Evolutionary conservation across 1,140 invertebrate species (phyloP).

Genomic region (Bombus confusus): DNA sequence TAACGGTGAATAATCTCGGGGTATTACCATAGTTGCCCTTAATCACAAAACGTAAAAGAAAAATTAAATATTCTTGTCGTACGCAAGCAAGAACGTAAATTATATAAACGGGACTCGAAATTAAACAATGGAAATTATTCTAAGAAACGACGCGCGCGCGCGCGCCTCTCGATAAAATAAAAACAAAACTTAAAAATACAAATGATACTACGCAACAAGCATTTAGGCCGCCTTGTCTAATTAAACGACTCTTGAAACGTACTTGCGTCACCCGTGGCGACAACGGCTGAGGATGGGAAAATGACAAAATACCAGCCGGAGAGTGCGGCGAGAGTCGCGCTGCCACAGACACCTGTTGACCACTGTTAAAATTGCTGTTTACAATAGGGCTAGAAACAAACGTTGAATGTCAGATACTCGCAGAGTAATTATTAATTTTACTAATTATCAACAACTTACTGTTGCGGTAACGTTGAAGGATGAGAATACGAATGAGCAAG

Average conservation of each 20-base stretch:
- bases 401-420: not conserved
- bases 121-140: not conserved
- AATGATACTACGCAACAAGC: constrained; percentile 39
- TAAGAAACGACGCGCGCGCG: not conserved
- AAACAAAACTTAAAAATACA: constrained; percentile 46
- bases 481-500: constrained; percentile 81
- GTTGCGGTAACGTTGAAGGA: constrained; percentile 80
- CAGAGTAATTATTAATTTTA: not conserved
- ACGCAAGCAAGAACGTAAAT: not conserved
- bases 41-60: constrained; percentile 49
- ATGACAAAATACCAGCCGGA: constrained; percentile 77
- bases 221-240: constrained; percentile 46
- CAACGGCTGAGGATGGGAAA: constrained; percentile 80
- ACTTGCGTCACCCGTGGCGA: constrained; percentile 81
- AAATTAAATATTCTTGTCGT: constrained; percentile 22
- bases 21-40: constrained; percentile 79
- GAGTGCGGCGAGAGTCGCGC: constrained; percentile 80
- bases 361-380: constrained; percentile 80
- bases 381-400: constrained; percentile 71
- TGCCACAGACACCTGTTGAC: constrained; percentile 78
- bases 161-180: not conserved
- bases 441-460: constrained; percentile 70
- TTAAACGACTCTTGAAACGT: constrained; percentile 57
- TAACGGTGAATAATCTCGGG: constrained; percentile 81
- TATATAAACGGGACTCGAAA: not conserved